Evolutionary conservation across 2,113 vertebrate species (phyloP).

Genomic region (Phrynocephalus versicolor): DNA sequence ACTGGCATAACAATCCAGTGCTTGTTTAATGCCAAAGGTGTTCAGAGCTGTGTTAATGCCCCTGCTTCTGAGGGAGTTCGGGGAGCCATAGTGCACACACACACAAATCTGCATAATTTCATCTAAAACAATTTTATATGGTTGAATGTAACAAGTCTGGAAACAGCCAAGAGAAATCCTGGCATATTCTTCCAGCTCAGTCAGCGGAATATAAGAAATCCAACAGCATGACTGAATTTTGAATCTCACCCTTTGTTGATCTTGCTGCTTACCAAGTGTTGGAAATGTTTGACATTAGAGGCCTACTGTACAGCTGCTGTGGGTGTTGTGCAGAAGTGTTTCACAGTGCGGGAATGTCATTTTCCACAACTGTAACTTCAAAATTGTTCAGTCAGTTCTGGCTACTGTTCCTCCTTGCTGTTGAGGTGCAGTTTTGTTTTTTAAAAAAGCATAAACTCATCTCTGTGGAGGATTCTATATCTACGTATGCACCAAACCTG

Average conservation of each 20-base stretch:
- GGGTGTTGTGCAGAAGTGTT: slow-evolving; percentile 19
- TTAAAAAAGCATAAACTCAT: too few relatives aligned
- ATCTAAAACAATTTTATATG: not conserved
- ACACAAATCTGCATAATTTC: not conserved
- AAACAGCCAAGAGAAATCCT: not conserved
- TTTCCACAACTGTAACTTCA: too few relatives aligned
- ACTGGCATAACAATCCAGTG: not conserved
- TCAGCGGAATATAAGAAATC: not conserved
- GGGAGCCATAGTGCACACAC: not conserved
- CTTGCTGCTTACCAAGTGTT: not conserved
- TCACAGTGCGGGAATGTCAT: too few relatives aligned
- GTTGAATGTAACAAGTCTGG: not conserved
- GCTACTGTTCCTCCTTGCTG: too few relatives aligned
- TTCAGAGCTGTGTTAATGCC: too few relatives aligned
- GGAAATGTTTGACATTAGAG: not conserved
- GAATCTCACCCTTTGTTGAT: not conserved
- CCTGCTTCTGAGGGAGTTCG: too few relatives aligned
- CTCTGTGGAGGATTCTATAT: slow-evolving; percentile 17
- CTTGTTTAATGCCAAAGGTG: not conserved
- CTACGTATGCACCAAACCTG: slow-evolving; percentile 36
- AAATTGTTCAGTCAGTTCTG: too few relatives aligned
- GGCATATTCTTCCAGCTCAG: not conserved
- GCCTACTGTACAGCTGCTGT: slow-evolving; percentile 31
- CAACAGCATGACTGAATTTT: not conserved
- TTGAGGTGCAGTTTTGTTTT: too few relatives aligned